A percentile compares a stretch with the other conserved stretches of the same genome.
phyloP scores from a whole-genome alignment of 2,797 vertebrate species.

The Notamacropus eugenii region DNA sequence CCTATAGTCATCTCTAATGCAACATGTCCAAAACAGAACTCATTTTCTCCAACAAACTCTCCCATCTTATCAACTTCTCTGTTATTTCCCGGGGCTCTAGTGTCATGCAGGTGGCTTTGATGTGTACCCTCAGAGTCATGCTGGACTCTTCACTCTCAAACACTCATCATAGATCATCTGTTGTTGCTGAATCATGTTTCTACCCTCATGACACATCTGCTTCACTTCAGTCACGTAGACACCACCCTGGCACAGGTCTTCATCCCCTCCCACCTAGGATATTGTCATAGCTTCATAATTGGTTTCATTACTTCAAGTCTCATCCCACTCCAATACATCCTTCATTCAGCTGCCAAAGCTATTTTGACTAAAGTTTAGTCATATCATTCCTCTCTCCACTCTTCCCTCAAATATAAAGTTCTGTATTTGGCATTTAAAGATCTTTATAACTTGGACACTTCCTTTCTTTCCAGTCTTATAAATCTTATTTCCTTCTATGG shows the following conservation, averaged over 20 bases:
- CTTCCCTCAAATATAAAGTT: not conserved
- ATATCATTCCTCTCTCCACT: not conserved
- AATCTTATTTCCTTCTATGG: not conserved
- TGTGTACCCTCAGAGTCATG: not conserved
- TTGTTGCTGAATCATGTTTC: not conserved
- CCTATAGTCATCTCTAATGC: not conserved
- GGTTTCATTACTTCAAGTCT: not conserved
- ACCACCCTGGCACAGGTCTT: not conserved
- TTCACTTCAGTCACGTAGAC: not conserved
- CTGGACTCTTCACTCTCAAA: not conserved
- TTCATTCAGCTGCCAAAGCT: not conserved
- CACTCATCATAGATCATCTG: not conserved
- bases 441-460: not conserved
- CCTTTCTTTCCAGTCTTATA: not conserved
- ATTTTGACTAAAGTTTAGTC: not conserved
- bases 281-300: not conserved
- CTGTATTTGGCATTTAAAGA: not conserved
- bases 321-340: not conserved
- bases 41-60: not conserved
- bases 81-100: not conserved
- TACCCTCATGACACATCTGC: not conserved
- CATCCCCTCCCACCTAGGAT: not conserved
- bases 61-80: not conserved
- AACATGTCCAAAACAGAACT: not conserved
- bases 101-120: not conserved